Conservation (phyloP, 2,113 vertebrate species). For the Bos javanicus region DNA sequence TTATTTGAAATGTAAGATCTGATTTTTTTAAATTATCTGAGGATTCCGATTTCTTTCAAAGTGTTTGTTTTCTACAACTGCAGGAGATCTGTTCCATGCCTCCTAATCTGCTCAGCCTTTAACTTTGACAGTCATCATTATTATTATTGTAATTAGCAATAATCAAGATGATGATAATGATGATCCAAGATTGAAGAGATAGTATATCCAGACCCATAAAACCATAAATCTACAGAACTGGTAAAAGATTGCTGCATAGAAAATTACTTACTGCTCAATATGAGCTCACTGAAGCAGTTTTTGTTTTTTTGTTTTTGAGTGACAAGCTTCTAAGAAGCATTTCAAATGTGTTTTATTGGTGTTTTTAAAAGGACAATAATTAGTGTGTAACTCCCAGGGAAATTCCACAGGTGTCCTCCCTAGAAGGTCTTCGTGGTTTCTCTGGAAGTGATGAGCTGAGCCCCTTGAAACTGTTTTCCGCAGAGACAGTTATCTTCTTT, state of each 20-base stretch:
- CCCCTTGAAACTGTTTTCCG: not conserved
- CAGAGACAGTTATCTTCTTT: not conserved
- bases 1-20: conserved; percentile 11
- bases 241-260: not conserved
- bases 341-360: not conserved
- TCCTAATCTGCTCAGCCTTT: not conserved
- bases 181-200: not conserved
- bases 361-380: not conserved
- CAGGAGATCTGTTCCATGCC: not conserved
- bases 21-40: not conserved
- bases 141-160: no score
- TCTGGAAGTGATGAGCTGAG: not conserved
- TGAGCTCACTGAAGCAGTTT: not conserved
- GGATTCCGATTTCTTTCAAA: not conserved
- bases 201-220: not conserved
- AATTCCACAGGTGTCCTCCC: no score
- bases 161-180: not conserved
- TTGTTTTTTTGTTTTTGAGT: not conserved
- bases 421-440: not conserved
- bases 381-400: not conserved
- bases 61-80: not conserved
- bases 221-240: not conserved
- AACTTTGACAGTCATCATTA: no score
- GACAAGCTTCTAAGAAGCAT: not conserved
- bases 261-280: not conserved